A percentile compares a stretch with the other conserved stretches of the same genome.
Conservation (phyloP, 2,113 vertebrate genomes). For the Deroptyus accipitrinus region DNA sequence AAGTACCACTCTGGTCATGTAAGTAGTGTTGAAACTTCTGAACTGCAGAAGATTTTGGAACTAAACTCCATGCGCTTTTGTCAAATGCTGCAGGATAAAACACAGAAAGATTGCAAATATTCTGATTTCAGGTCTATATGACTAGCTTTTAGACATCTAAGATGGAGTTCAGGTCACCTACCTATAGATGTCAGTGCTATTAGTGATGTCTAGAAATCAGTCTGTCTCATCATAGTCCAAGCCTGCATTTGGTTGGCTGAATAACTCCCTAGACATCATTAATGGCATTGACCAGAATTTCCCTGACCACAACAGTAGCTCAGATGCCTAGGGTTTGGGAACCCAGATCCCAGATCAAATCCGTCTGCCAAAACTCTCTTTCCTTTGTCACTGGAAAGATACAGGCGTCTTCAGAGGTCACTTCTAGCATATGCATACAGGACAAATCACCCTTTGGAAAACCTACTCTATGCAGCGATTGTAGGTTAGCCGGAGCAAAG, state of each 20-base stretch:
- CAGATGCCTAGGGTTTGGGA: not conserved
- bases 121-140: not conserved
- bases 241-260: not conserved
- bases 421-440: not conserved
- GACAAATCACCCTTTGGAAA: not conserved
- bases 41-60: not conserved
- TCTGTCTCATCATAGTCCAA: not conserved
- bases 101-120: not conserved
- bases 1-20: accelerated
- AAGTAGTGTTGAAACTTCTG: not conserved
- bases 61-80: not conserved
- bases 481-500: accelerated
- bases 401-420: not conserved
- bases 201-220: not conserved
- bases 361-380: not conserved
- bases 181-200: not conserved
- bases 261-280: not conserved
- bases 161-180: not conserved
- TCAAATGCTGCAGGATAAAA: not conserved
- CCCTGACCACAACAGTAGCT: not conserved
- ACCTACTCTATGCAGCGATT: not conserved
- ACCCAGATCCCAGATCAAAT: not conserved
- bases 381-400: not conserved
- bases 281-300: not conserved
- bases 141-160: not conserved